Base-by-base conservation (phyloP, 2,888 invertebrate genomes). In the Tenodera sinensis region DNA sequence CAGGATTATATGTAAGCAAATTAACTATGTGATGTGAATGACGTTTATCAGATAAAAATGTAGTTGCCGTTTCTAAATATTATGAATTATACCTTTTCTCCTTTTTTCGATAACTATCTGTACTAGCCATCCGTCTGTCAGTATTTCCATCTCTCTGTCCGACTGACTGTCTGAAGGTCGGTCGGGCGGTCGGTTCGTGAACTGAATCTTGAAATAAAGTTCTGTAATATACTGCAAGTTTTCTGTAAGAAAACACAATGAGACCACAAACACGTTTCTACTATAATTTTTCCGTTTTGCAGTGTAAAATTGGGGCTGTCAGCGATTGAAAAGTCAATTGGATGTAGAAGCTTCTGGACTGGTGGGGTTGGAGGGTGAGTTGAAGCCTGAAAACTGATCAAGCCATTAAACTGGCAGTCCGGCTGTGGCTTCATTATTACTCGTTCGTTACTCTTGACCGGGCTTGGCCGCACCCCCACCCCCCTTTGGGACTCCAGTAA, bases 281-380 rank as follows among this genome's bases (percentile, higher is more conserved):
- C 20, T 28, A 15, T 84, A 47, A 30, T 84, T 42, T n/a, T 42
- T n/a, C 47, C 1, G n/a, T 8, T 20, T 84, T 84, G 12, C 84
- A 84, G 42, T 47, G 15, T 47, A 47, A 84, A 84, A 84, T 84
- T 84, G 42, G 84, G n/a, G 84, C 84, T 30, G 84, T 9, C 84
- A 84, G 34, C 34, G 84, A 42, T 84, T 34, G 42, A 42, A 84
- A 84, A 84, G 84, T 84, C 84, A 84, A 84, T 84, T 84, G 84
- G 84, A 84, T 84, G 27, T 84, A 47, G 34, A 84, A n/a, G 25
- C 54, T 71, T 71, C 54, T 71, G 54, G 54, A 71, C 54, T 71
- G 25, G 54, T 15, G 20, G 54, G 54, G 4, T 15, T 71, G 54
- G 54, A 71, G 54, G 54, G 54, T 14, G 84, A 34, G 84, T 25